phyloP scores from a whole-genome alignment of 1,140 invertebrate species.

The Mamestra configurata region DNA sequence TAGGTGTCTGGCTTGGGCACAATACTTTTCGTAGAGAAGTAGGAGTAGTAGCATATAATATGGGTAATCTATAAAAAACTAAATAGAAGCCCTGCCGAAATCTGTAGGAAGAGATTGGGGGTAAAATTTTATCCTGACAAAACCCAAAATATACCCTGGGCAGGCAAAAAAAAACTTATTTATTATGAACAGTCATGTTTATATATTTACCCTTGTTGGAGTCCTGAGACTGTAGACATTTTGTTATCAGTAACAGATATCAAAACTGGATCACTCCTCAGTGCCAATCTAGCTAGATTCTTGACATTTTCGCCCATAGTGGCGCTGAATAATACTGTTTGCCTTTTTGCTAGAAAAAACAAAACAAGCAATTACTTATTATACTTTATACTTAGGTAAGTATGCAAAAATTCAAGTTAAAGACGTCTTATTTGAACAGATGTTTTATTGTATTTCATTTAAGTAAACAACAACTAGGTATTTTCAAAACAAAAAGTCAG shows the following conservation, averaged over 20 bases:
- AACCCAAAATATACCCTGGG: too few relatives aligned
- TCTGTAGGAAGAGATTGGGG: too few relatives aligned
- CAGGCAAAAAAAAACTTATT: background rate
- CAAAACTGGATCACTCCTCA: constrained; percentile 92
- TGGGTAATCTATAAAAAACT: too few relatives aligned
- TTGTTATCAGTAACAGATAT: constrained; percentile 91
- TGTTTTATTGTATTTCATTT: too few relatives aligned
- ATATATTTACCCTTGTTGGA: constrained; percentile 92
- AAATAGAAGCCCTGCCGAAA: too few relatives aligned
- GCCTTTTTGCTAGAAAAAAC: constrained; percentile 88
- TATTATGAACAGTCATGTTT: constrained; percentile 17
- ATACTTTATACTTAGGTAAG: too few relatives aligned
- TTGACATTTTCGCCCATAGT: constrained; percentile 93
- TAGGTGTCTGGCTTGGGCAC: too few relatives aligned
- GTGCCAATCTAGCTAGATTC: constrained; percentile 91
- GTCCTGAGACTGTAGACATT: constrained; percentile 92
- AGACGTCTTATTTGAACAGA: too few relatives aligned
- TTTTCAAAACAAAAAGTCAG: background rate
- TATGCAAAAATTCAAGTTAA: too few relatives aligned
- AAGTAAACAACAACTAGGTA: background rate
- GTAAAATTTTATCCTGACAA: too few relatives aligned
- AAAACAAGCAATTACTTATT: background rate
- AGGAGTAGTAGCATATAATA: too few relatives aligned
- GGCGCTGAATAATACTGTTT: constrained; percentile 95
- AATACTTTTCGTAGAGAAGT: too few relatives aligned